Conservation (phyloP, 2,797 vertebrate species). For the Schizopygopsis malacanthus region DNA sequence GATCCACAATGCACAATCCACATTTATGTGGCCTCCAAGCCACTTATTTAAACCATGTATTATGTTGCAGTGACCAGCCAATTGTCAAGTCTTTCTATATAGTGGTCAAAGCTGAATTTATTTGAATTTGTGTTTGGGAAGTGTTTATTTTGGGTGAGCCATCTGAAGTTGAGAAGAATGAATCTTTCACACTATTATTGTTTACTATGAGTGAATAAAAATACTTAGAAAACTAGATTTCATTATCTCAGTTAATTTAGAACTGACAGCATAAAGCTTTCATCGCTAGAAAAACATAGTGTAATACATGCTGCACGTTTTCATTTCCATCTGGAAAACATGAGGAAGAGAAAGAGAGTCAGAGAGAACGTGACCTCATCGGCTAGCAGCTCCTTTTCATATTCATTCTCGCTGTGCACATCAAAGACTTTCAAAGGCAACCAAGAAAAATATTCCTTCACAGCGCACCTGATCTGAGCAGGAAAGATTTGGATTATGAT, state of each 20-base stretch:
- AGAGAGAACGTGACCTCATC: constrained; percentile 62
- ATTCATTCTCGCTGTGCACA: constrained; percentile 76
- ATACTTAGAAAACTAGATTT: neutral
- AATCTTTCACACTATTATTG: neutral
- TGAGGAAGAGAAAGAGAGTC: constrained; percentile 53
- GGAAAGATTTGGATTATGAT: constrained; percentile 76
- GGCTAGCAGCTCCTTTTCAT: constrained; percentile 74
- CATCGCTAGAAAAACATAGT: neutral
- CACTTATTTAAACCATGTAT: neutral
- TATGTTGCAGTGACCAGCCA: neutral
- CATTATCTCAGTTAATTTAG: neutral
- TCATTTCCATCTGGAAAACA: constrained; percentile 64
- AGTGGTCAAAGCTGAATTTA: neutral
- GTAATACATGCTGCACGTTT: neutral
- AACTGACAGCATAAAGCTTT: neutral
- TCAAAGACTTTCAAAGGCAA: constrained; percentile 77
- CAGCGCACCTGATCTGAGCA: constrained; percentile 76
- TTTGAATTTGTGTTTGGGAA: constrained; percentile 1
- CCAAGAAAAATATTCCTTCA: constrained; percentile 70
- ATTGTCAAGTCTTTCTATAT: neutral
- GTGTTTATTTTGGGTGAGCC: neutral
- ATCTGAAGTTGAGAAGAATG: neutral
- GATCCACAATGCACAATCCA: neutral
- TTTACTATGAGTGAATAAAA: neutral
- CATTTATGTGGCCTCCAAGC: neutral